phyloP scores from a whole-genome alignment of 92 coral and sea anemone genomes.

The Porites evermanni region DNA sequence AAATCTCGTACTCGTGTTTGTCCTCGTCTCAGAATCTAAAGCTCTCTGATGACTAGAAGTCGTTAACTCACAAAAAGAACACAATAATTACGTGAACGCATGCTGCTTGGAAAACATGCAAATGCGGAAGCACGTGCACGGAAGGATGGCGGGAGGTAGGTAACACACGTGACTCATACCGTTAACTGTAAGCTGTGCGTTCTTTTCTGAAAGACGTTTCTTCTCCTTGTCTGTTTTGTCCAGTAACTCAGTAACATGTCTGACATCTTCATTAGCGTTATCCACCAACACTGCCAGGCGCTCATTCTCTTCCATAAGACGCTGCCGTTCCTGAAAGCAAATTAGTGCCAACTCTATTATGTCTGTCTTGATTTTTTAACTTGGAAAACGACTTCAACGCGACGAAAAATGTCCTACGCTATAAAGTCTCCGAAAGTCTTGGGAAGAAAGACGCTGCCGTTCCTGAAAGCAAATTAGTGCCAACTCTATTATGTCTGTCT shows the following conservation, averaged over 20 bases:
- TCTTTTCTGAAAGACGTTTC: slow-evolving; percentile 86
- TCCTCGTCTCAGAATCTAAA: too few relatives aligned
- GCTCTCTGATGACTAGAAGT: too few relatives aligned
- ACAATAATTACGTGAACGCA: too few relatives aligned
- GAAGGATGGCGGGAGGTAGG: background rate
- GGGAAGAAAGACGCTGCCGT: slow-evolving; percentile 82
- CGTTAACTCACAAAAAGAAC: too few relatives aligned
- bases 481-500: too few relatives aligned
- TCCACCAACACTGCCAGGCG: slow-evolving; percentile 79
- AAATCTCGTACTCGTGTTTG: too few relatives aligned
- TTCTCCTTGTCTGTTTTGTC: slow-evolving; percentile 94
- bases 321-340: slow-evolving; percentile 85
- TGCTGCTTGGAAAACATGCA: too few relatives aligned
- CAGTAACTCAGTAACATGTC: slow-evolving; percentile 82
- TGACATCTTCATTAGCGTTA: slow-evolving; percentile 79
- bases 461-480: slow-evolving; percentile 66
- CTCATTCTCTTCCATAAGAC: slow-evolving; percentile 91
- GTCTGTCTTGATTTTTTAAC: too few relatives aligned
- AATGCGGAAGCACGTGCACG: too few relatives aligned
- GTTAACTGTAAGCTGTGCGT: slow-evolving; percentile 88
- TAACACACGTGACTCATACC: slow-evolving; percentile 54
- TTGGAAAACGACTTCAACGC: background rate
- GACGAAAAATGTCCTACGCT: too few relatives aligned
- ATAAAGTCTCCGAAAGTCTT: too few relatives aligned
- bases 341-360: background rate